Base-by-base conservation (phyloP, 2,888 invertebrate genomes). In the Cerastoderma edule region DNA sequence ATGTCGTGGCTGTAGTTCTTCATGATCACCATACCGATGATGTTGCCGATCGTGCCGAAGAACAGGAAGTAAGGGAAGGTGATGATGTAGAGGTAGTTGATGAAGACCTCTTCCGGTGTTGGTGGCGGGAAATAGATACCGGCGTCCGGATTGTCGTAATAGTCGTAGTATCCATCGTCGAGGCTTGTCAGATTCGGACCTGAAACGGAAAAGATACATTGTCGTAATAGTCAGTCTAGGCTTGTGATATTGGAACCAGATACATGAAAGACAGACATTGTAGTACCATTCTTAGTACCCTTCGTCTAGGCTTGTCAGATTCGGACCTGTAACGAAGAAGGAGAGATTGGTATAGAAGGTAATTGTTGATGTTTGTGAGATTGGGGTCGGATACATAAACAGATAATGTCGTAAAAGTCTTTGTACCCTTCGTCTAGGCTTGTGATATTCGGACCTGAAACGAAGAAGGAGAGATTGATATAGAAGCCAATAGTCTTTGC, bases 1-100 rank as follows among this genome's bases (percentile, higher is more conserved):
- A 90, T 88, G 24, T 84, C 84, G 28, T 80, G 76, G 65, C 89
- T 87, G 72, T 91, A 83, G 56, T 87, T 82, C 30, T 81, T 76
- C 72, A 91, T 68, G 5, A 81, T 50, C 6, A 72, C 44, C 24
- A 70, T 84, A 60, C 82, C 87, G 8, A 84, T 66, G 6, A 89
- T 57, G 66, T 89, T 90, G 27, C 90, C 90, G 2, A 91, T 53
- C 1, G 89, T 89, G 4, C 89, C 91, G 28, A 89, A 66, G 19
- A 88, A 77, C 27, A 91, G 82, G 56, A 91, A 81, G 13, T 87
- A 68, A 0, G 91, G 91, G 35, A 86, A 87, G 27, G 88, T 60
- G 57, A 89, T 89, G 10, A 77, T 67, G 46, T 83, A 80, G 32
- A 90, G 66, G 13, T 71, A 67, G 2, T 69, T 65, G 32, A 79